Base-by-base conservation (phyloP, 37 sponge, comb jelly and placozoan genomes). In the Haliclona indistincta region DNA sequence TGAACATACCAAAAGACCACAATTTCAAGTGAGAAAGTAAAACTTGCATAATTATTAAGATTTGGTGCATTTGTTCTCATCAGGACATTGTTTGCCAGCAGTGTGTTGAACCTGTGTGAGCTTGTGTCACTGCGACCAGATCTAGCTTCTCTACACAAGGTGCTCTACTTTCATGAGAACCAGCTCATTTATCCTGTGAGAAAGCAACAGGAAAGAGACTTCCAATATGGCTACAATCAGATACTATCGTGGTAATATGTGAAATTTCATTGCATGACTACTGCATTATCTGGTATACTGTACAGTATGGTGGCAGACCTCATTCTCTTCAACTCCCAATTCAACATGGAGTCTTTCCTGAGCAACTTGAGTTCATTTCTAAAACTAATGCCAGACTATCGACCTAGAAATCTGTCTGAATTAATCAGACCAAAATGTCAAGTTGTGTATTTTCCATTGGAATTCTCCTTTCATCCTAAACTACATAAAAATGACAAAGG, bases 141-240 rank as follows among this genome's bases (percentile, higher is more conserved):
- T 54, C 44, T 96, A 0, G 47, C 39, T 17, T 19, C 4, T 13
- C 63, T 86, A 3, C 68, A 80, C 56, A 96, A 96, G 68, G 80
- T 96, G 32, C 66, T 96, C 32, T 96, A 96, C 35, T 96, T 96
- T 55, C 96, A 96, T 75, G 96, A 96, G 71, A 96, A 96, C 60
- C 96, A 96, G 78, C 72, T 96, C 52, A 75, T 89, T 0, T 96
- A 96, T 52, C 96, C 96, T 4, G 89, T 86, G 7, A 78, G 86
- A 77, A 88, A 85, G 36, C 89, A 82, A 35, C 79, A 75, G 39
- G 93, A 96, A 22, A 66, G 93, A 52, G 96, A 96, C 43, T 88
- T 85, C 63, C 96, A 96, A 70, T 86, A 81, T 78, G 96, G 96
- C 56, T 96, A 96, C 87, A 86, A 63, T 36, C 93, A 96, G 64